Base-by-base conservation (phyloP, 2,797 vertebrate genomes). In the Mus spretus region DNA sequence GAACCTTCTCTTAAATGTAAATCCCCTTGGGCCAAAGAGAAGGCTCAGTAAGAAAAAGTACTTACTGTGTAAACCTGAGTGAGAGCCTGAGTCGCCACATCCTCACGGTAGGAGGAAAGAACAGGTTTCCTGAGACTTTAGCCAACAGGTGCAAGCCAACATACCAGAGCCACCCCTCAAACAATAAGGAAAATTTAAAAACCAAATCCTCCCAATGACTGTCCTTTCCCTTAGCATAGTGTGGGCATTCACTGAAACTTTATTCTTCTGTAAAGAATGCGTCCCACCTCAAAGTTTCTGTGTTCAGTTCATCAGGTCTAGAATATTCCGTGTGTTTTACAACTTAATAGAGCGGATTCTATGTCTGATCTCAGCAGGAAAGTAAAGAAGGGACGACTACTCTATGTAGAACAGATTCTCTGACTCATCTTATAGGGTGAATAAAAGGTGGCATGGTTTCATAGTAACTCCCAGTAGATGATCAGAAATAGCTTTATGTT, bases 401-500 rank as follows among this genome's bases (percentile, higher is more conserved):
- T 59, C 77, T 83, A 78, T 90, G 81, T 1, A 55, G 44, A 79
- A 75, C 11, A 44, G 87, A 77, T 31, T 89, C 75, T 91, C 72
- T 57, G 44, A 50, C 59, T 34, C 8, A 31, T 26, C n/a, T 92
- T 78, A 90, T 57, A 93, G 3, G 59, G 50, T n/a, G 55, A 37
- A 59, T 75, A 78, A 8, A 91, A 50, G 22, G 86, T 74, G 14
- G 67, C 1, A 22, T 6, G n/a, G 26, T 37, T 90, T 34, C 63
- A 37, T 44, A 80, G 20, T 55, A 90, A 57, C 57, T 31, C 20
- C n/a, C 40, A 61, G 12, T 28, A 77, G 77, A 24, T n/a, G 13
- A 11, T 82, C 37, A 81, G 75, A 75, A 90, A 90, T 37, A 55
- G 34, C 78, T 93, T 80, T 84, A n/a, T 84, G 55, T 37, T 75